phyloP scores from a whole-genome alignment of 2,113 vertebrate species.

The Saimiri boliviensis region DNA sequence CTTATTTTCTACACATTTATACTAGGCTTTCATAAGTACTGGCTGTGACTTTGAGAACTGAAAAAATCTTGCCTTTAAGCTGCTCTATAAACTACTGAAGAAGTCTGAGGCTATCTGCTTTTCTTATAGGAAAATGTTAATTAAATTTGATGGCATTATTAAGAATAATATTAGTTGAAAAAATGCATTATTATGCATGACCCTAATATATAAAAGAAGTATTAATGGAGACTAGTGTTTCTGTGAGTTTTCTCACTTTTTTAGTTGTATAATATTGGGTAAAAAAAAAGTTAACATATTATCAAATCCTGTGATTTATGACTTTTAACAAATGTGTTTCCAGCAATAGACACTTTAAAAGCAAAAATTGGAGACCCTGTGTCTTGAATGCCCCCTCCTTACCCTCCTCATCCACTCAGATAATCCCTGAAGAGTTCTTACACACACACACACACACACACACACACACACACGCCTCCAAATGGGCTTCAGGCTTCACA shows the following conservation, averaged over 20 bases:
- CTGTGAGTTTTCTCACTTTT: neutral
- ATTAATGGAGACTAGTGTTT: neutral
- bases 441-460: no score
- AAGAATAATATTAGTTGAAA: neutral
- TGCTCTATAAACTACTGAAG: neutral
- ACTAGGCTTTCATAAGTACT: neutral
- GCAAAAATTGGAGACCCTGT: neutral
- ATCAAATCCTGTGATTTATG: neutral
- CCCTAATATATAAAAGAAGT: neutral
- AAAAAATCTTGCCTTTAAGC: neutral
- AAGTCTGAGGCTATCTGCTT: neutral
- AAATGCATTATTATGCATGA: neutral
- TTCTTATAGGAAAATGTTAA: constrained; percentile 16
- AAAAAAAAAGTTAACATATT: neutral
- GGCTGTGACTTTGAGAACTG: constrained; percentile 10
- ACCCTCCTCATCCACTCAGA: neutral
- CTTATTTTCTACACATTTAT: neutral
- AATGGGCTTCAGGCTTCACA: neutral
- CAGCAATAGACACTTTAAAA: neutral
- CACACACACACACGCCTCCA: neutral
- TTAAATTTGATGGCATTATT: neutral
- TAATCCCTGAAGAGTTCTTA: neutral
- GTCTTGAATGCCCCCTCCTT: neutral
- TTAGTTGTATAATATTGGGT: neutral
- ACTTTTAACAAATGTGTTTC: neutral